phyloP scores from a whole-genome alignment of 2,888 invertebrate genomes.

The Mesodorylaimus sp. region DNA sequence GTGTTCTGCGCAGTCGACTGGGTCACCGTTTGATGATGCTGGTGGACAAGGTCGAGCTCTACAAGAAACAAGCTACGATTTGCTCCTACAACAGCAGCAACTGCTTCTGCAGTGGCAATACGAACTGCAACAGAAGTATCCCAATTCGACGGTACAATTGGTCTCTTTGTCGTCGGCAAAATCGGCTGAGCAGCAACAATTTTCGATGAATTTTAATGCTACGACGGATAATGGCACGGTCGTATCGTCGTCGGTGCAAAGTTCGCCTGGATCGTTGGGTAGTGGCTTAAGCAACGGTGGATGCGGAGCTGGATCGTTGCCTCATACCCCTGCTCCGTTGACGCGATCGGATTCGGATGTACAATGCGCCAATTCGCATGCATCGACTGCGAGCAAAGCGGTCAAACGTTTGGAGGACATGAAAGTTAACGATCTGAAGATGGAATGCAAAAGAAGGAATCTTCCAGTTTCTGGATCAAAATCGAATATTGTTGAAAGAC shows the following conservation, averaged over 20 bases:
- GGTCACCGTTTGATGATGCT: no score
- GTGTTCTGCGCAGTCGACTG: no score
- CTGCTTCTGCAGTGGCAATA: conserved; percentile 67
- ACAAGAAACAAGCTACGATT: no score
- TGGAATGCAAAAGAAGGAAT: conserved; percentile 76
- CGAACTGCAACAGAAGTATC: conserved; percentile 54
- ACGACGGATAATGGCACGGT: background rate
- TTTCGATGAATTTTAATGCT: background rate
- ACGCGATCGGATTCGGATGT: background rate
- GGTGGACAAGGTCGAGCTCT: no score
- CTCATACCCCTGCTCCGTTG: background rate
- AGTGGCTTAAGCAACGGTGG: no score
- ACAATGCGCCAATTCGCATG: background rate
- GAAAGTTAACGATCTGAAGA: conserved; percentile 47
- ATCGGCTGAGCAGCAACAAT: background rate
- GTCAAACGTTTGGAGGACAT: conserved; percentile 60
- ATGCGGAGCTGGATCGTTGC: background rate
- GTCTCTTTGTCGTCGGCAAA: background rate
- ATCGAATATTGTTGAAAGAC: conserved; percentile 73
- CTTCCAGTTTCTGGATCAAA: conserved; percentile 89
- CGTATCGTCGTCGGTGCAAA: background rate
- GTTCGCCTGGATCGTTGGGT: no score
- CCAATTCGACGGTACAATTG: conserved; percentile 12
- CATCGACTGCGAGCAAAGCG: background rate
- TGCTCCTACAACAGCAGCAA: conserved; percentile 80